Percentiles rank a stretch among this genome's conserved stretches.
Evolutionary conservation across 2,113 vertebrate species (phyloP).

Genomic region (Emydura subglobosa): DNA sequence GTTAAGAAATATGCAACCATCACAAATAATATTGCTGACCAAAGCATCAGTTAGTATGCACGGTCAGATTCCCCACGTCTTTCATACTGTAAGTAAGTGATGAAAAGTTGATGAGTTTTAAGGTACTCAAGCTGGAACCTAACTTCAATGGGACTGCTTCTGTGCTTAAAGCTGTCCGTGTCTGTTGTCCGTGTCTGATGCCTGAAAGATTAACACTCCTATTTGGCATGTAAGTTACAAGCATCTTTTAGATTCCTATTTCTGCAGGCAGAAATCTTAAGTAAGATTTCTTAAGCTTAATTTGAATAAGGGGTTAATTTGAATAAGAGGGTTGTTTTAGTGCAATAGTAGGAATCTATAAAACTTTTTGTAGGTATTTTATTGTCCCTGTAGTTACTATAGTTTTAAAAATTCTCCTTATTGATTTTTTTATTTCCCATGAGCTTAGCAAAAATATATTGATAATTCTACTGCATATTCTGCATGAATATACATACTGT

Average conservation of each 20-base stretch:
- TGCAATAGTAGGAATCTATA: not conserved
- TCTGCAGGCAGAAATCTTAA: not conserved
- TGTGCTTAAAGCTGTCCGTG: not conserved
- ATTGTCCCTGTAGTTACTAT: not conserved
- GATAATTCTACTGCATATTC: fast-evolving
- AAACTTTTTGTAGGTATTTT: not conserved
- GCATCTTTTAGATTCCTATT: not conserved
- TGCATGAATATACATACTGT: fast-evolving
- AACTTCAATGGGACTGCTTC: not conserved
- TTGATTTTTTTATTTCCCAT: not conserved
- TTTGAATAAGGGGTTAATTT: not conserved
- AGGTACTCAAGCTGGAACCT: constrained; percentile 18
- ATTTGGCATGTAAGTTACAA: not conserved
- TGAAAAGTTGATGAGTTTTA: constrained; percentile 2
- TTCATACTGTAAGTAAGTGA: constrained; percentile 14
- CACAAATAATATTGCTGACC: not conserved
- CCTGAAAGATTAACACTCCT: not conserved
- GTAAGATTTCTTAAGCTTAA: not conserved
- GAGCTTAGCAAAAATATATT: not conserved
- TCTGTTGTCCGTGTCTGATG: not conserved
- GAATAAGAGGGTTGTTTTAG: not conserved
- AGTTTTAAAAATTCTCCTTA: not conserved
- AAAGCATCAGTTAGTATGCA: constrained; percentile 23
- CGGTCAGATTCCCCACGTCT: not conserved
- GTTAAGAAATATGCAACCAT: not conserved